Conservation (phyloP, 1,140 invertebrate species). For the Coptotermes formosanus region DNA sequence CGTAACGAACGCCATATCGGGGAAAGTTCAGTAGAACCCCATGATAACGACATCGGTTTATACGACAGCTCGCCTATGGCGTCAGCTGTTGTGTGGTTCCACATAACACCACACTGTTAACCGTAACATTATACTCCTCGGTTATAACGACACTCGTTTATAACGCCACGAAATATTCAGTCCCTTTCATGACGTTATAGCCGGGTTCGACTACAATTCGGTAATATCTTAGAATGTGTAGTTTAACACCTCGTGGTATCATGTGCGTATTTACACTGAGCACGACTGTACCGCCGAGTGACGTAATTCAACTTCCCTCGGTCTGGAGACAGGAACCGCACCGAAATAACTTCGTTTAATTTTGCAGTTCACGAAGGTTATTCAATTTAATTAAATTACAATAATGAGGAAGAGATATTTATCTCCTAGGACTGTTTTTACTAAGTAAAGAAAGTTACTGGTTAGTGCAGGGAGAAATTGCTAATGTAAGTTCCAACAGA, state of each 20-base stretch:
- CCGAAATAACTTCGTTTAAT: conserved; percentile 36
- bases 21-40: too few relatives aligned
- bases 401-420: conserved; percentile 38
- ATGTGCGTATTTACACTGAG: not conserved
- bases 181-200: too few relatives aligned
- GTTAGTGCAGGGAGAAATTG: conserved; percentile 25
- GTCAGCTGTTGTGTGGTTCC: too few relatives aligned
- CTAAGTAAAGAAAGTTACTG: conserved; percentile 29
- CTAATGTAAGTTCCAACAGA: conserved; percentile 29
- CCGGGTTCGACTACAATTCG: too few relatives aligned
- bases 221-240: too few relatives aligned
- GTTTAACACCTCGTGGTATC: not conserved
- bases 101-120: too few relatives aligned
- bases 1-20: too few relatives aligned
- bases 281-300: conserved; percentile 18
- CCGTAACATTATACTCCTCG: too few relatives aligned
- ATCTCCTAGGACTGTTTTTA: conserved; percentile 33
- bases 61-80: too few relatives aligned
- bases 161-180: too few relatives aligned
- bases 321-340: conserved; percentile 27
- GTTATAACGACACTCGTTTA: too few relatives aligned
- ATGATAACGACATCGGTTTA: too few relatives aligned
- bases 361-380: conserved; percentile 34
- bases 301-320: conserved; percentile 26
- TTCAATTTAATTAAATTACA: conserved; percentile 37